phyloP scores from a whole-genome alignment of 2,888 invertebrate genomes.

The Luffia ferchaultella region DNA sequence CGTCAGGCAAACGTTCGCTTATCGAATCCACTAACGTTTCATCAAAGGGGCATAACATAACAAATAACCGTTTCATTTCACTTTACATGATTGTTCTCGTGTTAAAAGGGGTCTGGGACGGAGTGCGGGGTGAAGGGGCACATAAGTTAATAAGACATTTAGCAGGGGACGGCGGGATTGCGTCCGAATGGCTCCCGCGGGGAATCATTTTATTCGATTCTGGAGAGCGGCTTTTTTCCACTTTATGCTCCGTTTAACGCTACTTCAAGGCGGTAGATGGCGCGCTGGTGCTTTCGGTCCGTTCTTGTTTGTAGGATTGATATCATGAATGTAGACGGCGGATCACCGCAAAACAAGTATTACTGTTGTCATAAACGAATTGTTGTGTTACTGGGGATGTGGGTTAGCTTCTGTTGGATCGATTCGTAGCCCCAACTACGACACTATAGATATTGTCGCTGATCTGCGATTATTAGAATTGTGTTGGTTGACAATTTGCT shows the following conservation, averaged over 20 bases:
- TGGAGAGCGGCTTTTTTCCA: conserved; percentile 63
- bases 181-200: conserved; percentile 75
- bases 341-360: conserved; percentile 28
- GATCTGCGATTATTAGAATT: background rate
- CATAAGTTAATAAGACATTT: conserved; percentile 67
- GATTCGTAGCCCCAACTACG: background rate
- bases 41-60: conserved; percentile 57
- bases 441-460: background rate
- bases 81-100: conserved; percentile 66
- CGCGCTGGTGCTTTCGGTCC: conserved; percentile 22
- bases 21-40: conserved; percentile 16
- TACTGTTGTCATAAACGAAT: conserved; percentile 26
- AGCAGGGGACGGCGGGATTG: conserved; percentile 67
- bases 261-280: conserved; percentile 10
- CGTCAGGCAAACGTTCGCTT: no score
- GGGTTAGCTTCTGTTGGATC: conserved; percentile 15
- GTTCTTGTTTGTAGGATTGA: conserved; percentile 32
- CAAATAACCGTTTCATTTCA: conserved; percentile 68
- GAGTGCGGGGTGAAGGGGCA: conserved; percentile 35
- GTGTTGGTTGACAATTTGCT: no score
- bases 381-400: conserved; percentile 24
- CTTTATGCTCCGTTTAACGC: conserved; percentile 63
- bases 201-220: conserved; percentile 80
- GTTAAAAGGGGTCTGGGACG: conserved; percentile 33
- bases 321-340: conserved; percentile 35